phyloP scores from a whole-genome alignment of 2,797 vertebrate species.

The Parotocinclus haroldoi region DNA sequence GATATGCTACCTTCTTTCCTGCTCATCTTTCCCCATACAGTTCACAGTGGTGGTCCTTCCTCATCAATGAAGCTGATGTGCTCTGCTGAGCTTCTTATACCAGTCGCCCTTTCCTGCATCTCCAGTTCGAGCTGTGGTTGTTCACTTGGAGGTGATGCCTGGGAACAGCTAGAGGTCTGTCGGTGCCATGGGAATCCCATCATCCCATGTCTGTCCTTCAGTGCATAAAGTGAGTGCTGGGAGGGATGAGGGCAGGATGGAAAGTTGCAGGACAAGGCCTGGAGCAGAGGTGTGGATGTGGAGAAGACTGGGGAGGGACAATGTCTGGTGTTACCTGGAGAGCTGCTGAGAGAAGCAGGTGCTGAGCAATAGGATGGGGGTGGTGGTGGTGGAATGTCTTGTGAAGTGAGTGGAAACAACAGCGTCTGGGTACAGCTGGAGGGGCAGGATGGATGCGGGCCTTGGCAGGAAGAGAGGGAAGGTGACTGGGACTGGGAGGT shows the following conservation, averaged over 20 bases:
- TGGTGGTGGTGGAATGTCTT: conserved; percentile 52
- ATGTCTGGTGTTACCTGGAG: conserved; percentile 53
- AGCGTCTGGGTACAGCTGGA: conserved; percentile 52
- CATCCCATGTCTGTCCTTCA: conserved; percentile 20
- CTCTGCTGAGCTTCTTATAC: conserved; percentile 57
- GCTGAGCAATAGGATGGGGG: conserved; percentile 57
- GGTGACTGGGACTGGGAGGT: conserved; percentile 61
- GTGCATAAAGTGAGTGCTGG: conserved; percentile 45
- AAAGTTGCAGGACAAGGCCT: conserved; percentile 21
- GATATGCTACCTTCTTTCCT: conserved; percentile 15
- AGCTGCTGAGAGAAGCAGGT: conserved; percentile 65
- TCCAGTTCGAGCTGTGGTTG: conserved; percentile 64
- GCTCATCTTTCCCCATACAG: conserved; percentile 11
- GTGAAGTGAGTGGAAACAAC: conserved; percentile 53
- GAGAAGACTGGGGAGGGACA: conserved; percentile 38
- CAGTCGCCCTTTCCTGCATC: conserved; percentile 68
- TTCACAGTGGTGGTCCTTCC: conserved; percentile 71
- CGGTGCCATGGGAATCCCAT: conserved; percentile 27
- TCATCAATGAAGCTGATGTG: conserved; percentile 79
- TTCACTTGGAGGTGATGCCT: conserved; percentile 17
- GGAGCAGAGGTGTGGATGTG: conserved; percentile 45
- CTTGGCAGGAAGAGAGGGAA: conserved; percentile 60
- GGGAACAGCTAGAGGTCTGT: conserved; percentile 31
- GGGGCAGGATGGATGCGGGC: conserved; percentile 54
- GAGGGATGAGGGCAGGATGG: conserved; percentile 36